Percentiles rank a stretch among this genome's conserved stretches.
These are phyloP conservation scores for Oscheius sp. DNA, from an alignment of 2,888 invertebrate genomes.

Conservation along the genomic window DNA sequence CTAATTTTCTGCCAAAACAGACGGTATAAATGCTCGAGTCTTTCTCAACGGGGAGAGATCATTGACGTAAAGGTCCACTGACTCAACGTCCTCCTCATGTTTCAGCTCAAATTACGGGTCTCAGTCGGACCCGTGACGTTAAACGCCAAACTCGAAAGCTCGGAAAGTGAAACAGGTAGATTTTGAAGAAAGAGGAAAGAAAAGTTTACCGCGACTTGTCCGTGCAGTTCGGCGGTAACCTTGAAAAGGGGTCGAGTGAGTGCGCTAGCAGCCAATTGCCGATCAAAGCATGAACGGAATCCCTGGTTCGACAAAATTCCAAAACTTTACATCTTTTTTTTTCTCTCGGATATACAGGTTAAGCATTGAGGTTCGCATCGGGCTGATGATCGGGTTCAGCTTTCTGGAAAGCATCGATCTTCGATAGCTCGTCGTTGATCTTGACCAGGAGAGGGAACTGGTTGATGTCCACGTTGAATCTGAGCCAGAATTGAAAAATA, in stretches of 20 bases:
- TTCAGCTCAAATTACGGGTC: constrained; percentile 22
- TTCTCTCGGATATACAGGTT: background rate
- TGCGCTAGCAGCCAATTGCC: background rate
- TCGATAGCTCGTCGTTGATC: constrained; percentile 86
- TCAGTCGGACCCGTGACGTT: constrained; percentile 6
- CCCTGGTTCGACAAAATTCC: background rate
- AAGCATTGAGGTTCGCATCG: constrained; percentile 80
- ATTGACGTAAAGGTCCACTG: background rate
- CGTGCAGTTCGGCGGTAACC: background rate
- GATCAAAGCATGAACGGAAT: background rate
- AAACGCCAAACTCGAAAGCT: no score
- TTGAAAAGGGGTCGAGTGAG: background rate
- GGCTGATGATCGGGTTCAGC: constrained; percentile 92
- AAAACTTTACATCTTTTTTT: background rate
- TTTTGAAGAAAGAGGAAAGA: no score
- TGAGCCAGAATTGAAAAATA: constrained; percentile 71
- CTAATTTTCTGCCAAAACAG: no score
- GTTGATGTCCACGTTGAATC: constrained; percentile 90
- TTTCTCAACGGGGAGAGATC: background rate
- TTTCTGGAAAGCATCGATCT: constrained; percentile 89
- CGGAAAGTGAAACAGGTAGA: no score
- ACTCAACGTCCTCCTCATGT: background rate
- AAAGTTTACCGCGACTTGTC: no score
- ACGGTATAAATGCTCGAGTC: no score
- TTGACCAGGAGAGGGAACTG: constrained; percentile 89